A percentile compares a stretch with the other conserved stretches of the same genome.
These are phyloP conservation scores for Danio jaintianensis DNA, from an alignment of 2,797 vertebrate genomes.

Conservation along the genomic window DNA sequence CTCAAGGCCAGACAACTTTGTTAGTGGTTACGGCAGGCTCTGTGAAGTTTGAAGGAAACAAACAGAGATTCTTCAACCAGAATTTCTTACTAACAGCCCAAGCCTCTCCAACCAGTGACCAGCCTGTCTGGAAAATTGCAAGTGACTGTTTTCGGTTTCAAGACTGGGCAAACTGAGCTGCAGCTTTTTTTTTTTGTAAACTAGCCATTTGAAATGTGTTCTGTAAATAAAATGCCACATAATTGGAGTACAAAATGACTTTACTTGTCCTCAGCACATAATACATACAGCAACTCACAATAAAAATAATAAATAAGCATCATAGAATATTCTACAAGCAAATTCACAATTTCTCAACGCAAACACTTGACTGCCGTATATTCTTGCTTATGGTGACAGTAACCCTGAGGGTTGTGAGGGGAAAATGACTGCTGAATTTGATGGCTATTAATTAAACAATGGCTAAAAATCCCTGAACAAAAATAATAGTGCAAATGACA, in stretches of 20 bases:
- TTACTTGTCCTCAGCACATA: conserved; percentile 68
- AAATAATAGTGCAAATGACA: conserved; percentile 52
- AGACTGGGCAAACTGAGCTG: conserved; percentile 86
- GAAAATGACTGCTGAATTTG: not conserved
- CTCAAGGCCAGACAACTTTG: conserved; percentile 91
- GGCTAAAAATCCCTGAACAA: conserved; percentile 41
- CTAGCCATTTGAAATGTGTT: not conserved
- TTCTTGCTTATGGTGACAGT: not conserved
- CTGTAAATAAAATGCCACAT: not conserved
- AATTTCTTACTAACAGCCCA: conserved; percentile 94
- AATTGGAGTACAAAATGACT: conserved; percentile 69
- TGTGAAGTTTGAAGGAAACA: conserved; percentile 96
- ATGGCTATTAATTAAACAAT: conserved; percentile 33
- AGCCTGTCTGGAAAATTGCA: conserved; percentile 95
- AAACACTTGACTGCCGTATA: conserved; percentile 31
- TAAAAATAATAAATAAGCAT: conserved; percentile 66
- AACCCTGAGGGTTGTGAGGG: conserved; percentile 41
- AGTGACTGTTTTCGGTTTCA: conserved; percentile 98
- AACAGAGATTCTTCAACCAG: conserved; percentile 93
- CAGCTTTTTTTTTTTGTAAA: not conserved
- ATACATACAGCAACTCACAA: conserved; percentile 66
- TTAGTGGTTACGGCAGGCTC: conserved; percentile 91
- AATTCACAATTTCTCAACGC: conserved; percentile 41
- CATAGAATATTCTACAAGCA: conserved; percentile 60
- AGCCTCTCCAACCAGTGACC: conserved; percentile 83